These are phyloP conservation scores for Cladopsammia gracilis DNA, from an alignment of 64 coral and sea anemone genomes.

Conservation along the genomic window DNA sequence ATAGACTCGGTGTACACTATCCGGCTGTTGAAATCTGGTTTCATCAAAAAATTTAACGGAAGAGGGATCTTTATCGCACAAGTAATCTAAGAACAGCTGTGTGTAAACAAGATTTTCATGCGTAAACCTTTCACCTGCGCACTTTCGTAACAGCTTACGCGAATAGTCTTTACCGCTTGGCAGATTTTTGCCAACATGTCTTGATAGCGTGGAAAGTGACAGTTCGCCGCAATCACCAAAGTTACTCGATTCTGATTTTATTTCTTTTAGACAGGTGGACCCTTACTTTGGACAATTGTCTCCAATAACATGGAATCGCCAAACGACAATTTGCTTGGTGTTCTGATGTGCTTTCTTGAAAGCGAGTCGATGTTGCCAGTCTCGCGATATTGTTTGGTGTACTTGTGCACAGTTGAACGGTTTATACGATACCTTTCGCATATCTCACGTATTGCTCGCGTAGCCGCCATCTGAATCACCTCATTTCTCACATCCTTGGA, in stretches of 20 bases:
- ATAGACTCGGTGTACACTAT: not conserved
- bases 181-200: too few relatives aligned
- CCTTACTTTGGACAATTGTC: constrained; percentile 10
- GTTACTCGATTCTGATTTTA: not conserved
- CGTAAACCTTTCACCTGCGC: too few relatives aligned
- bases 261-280: not conserved
- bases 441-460: not conserved
- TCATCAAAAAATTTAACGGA: constrained; percentile 28
- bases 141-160: not conserved
- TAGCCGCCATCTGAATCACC: not conserved
- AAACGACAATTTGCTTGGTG: constrained; percentile 35
- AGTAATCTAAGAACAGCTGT: constrained; percentile 14
- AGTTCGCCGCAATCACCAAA: constrained; percentile 8
- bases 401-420: not conserved
- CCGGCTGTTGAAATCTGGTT: constrained; percentile 16
- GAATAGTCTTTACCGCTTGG: not conserved
- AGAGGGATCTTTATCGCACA: constrained; percentile 1
- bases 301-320: constrained; percentile 2
- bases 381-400: constrained; percentile 7
- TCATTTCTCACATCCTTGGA: not conserved
- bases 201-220: too few relatives aligned
- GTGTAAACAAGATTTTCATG: too few relatives aligned
- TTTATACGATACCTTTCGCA: not conserved
- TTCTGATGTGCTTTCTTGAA: constrained; percentile 14
- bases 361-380: not conserved